Base-by-base conservation (phyloP, 2,888 invertebrate genomes). In the Apodemia duryi region DNA sequence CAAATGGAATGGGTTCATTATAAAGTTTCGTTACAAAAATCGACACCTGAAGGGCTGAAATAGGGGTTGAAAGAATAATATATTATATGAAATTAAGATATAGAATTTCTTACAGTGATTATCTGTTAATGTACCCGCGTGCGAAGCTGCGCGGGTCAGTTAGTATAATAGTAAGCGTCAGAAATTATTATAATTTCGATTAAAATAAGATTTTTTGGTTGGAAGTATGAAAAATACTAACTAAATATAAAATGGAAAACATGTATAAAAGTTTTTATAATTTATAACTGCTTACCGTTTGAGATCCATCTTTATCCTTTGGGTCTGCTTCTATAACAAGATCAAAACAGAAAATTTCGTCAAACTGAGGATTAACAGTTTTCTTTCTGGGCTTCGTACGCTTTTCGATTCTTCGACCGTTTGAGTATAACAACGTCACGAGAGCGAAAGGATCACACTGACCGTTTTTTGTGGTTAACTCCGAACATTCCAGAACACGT, bases 391-490 rank as follows among this genome's bases (percentile, higher is more conserved):
- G 95, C 86, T 96, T 97, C 49, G 98, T 97, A 80, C 96, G 94
- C 83, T 95, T 95, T 73, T 95, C 93, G 75, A 96, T 94, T 86
- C 95, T 94, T 82, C 96, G 95, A 69, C 95, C 95, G 86, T 97
- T 97, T 69, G 96, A 95, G 86, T 96, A 96, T 68, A 94, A 93
- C 67, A 97, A 95, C 63, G 96, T 95, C 77, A 97, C 95, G 74
- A 95, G 93, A 72, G 97, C 97, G 87, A 96, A 98, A 13, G 98
- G 97, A 90, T 98, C 98, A 92, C 98, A 98, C 76, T 96, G 95
- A 75, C 97, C 97, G 87, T 97, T 97, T 83, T 96, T 97, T 73
- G 97, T 95, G 70, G 97, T 96, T 82, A 98, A 93, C 85, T 98
- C 97, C 71, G 95, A 94, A 87, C 97, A 98, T 86, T 97, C 97